These are phyloP conservation scores for Sus cebifrons DNA, from an alignment of 2,797 vertebrate species.

Conservation along the genomic window DNA sequence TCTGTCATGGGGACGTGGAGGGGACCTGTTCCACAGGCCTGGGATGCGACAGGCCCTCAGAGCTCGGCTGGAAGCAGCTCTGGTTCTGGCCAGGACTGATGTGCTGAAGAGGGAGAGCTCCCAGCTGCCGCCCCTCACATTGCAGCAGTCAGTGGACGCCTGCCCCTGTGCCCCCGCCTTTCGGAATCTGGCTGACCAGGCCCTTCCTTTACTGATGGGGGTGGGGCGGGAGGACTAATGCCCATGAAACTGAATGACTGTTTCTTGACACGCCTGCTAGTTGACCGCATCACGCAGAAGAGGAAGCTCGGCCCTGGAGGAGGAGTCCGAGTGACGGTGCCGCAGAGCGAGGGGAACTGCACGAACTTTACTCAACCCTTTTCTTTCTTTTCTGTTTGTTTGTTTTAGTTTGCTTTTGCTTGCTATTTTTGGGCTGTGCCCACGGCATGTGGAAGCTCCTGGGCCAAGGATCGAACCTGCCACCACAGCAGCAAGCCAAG, in stretches of 20 bases:
- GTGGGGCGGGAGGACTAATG: not conserved
- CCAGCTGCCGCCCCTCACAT: fast-evolving
- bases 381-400: not conserved
- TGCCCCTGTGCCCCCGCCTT: fast-evolving
- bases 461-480: too few relatives aligned
- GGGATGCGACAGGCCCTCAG: too few relatives aligned
- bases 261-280: fast-evolving
- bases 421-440: too few relatives aligned
- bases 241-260: not conserved
- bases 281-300: not conserved
- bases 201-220: not conserved
- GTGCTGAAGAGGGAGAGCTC: not conserved
- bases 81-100: not conserved
- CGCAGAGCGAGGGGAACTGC: not conserved
- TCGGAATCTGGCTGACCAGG: not conserved
- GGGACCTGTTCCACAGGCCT: not conserved
- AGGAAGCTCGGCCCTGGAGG: not conserved
- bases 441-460: too few relatives aligned
- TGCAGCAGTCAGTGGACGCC: not conserved
- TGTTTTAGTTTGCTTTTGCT: too few relatives aligned
- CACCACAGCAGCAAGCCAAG: too few relatives aligned
- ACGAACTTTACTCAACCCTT: too few relatives aligned
- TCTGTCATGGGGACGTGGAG: not conserved
- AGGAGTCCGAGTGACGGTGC: not conserved
- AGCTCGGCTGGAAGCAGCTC: too few relatives aligned